Percentiles rank a stretch among this genome's conserved stretches.
phyloP scores from a whole-genome alignment of 2,888 invertebrate genomes.

The Lymantria dispar region DNA sequence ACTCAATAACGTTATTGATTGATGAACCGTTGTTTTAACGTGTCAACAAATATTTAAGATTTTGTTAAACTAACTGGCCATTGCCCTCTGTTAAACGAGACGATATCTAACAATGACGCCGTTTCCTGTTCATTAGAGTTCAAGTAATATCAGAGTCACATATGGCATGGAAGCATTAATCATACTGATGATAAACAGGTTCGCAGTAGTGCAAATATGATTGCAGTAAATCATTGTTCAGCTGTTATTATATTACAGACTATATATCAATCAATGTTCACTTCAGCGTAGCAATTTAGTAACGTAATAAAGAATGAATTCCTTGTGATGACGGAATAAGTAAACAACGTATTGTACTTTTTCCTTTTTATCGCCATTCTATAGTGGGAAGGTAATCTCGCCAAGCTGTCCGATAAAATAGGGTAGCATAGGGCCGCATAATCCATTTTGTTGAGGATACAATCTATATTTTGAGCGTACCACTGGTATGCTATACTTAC shows the following conservation, averaged over 20 bases:
- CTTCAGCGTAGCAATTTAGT: constrained; percentile 36
- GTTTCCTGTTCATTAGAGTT: constrained; percentile 52
- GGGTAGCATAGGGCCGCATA: too few relatives aligned
- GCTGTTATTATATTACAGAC: constrained; percentile 44
- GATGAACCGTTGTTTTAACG: constrained; percentile 29
- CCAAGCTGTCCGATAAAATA: too few relatives aligned
- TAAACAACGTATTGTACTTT: too few relatives aligned
- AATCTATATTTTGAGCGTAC: too few relatives aligned
- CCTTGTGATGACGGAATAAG: too few relatives aligned
- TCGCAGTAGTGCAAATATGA: constrained; percentile 57
- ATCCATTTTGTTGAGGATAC: too few relatives aligned
- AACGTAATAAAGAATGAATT: constrained; percentile 10
- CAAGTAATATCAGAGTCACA: constrained; percentile 49
- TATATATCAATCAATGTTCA: constrained; percentile 50
- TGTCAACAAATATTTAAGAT: constrained; percentile 14
- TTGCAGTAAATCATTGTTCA: constrained; percentile 63
- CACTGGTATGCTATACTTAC: too few relatives aligned
- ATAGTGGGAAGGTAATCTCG: too few relatives aligned
- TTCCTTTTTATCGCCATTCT: too few relatives aligned
- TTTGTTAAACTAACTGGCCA: constrained; percentile 19
- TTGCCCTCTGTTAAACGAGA: constrained; percentile 26
- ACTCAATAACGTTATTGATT: constrained; percentile 45
- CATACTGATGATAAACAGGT: constrained; percentile 63
- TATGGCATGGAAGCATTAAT: constrained; percentile 68
- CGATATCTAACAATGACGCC: constrained; percentile 40